Evolutionary conservation across 1,140 invertebrate genomes (phyloP), one percentile per base, ranked within the genome.

Genomic region (Magallana gigas): DNA sequence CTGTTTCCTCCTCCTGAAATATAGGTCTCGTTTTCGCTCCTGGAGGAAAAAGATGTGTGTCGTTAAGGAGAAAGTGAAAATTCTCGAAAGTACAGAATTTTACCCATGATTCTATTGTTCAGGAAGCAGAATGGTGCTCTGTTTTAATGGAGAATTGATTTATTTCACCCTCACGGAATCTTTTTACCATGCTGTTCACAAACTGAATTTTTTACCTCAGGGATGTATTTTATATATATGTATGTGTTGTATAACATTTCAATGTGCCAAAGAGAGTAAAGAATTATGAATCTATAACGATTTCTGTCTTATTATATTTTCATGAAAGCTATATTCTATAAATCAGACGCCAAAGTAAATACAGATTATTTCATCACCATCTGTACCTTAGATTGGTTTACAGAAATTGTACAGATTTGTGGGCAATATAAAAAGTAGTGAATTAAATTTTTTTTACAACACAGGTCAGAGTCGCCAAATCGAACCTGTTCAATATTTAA

Each of bases 211-310:
- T 76, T 29, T 76, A 76, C 68, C 68, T 76, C 84, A 68, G 57
- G 62, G 62, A 71, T 48, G 60, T 85, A 57, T 85, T 62, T 23
- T 11, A 58, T 8, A 57, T 85, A 85, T 48, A 5, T 48, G 36
- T 48, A 48, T 68, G 48, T 85, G 68, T 85, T 85, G 36, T 68
- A 64, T 68, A 16, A 68, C 60, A 85, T 57, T 85, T 76, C 68
- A 36, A 76, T 76, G 68, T 76, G 68, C 68, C 68, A 76, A 76
- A 76, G 68, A 76, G 14, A 76, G 36, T 76, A 76, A 76, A 76
- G 9, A 11, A 36, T 76, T 48, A 48, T 5, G 36, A 48, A 48
- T 48, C 2, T 48, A 48, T 48, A 48, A 48, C 36, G 2, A 48
- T 48, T 48, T 48, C 36, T 48, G 36, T 48, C 36, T 48, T 48